Base-by-base conservation (phyloP, 2,888 invertebrate species). In the Yponomeuta sedellus region DNA sequence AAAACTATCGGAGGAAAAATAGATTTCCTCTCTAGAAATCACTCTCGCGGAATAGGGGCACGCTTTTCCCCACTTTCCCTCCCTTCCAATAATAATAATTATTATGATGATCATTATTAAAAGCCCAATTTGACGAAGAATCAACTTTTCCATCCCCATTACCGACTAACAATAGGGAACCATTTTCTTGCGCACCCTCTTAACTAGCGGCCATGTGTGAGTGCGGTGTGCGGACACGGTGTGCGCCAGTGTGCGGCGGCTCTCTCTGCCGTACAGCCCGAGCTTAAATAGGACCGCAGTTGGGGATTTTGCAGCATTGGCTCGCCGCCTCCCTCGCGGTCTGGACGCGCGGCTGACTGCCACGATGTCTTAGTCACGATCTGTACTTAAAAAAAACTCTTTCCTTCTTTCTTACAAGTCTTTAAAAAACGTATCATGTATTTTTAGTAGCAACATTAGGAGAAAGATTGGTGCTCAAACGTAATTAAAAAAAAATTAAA, bases 371-470 rank as follows among this genome's bases (percentile, higher is more conserved):
- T 84, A 83, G 79, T 75, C 78, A 77, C 77, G 66, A 25, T 52
- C 61, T 56, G 75, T 63, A n/a, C 22, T 52, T 12, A 16, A 44
- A 63, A 39, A 62, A 63, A 63, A 77, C 79, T 80, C 75, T 77
- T 79, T 80, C 79, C 80, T 81, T 69, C 73, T 56, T 64, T 74
- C 74, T 74, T 69, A 74, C 73, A 69, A 74, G 73, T 52, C 44
- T 71, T 76, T 84, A 83, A 82, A 76, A 88, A 80, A 89, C 90
- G 90, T 90, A 90, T 89, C 90, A 90, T 88, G 81, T 83, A 85
- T 80, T 82, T 79, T 85, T 84, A 83, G 69, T 75, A 75, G 70
- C 73, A 72, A 80, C 12, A 52, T 76, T 61, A 61, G 34, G 2
- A 34, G 34, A 44, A 65, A 83, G 82, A 78, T 77, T 83, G 90